Evolutionary conservation across 2,113 vertebrate genomes (phyloP), one percentile per base, ranked within the genome.

Genomic region (Osmerus eperlanus): DNA sequence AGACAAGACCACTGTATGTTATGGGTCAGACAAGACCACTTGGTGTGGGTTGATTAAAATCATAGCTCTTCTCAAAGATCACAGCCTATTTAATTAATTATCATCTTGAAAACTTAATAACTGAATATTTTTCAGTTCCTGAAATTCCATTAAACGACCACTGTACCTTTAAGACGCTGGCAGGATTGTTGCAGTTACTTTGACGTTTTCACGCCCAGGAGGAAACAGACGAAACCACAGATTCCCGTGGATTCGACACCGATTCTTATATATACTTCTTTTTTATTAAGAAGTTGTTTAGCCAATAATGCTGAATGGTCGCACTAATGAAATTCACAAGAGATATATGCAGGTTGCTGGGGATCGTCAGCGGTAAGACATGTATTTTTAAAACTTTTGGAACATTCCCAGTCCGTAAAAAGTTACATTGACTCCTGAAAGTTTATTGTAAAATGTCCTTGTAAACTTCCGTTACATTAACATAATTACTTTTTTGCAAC

Each of bases 261-360:
- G 19, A 72, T 72, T 53, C 25, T 66, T 67, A 67, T n/a, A 65
- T 71, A 3, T 25, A 62, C 21, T 18, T 32, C 68, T 28, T 63
- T 62, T 70, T 16, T 14, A 15, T 63, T n/a, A 21, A 53, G 16
- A 69, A 54, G 41, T 74, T 70, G 78, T 80, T 18, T 15, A 19
- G 58, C 79, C 29, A 84, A 91, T 87, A 86, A 92, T 92, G 92
- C 88, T 86, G 89, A 81, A 93, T 92, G 89, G 90, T 92, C 52
- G 88, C 87, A 67, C 88, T 91, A 73, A 92, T 92, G 91, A 92
- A 86, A 78, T 89, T 92, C 88, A 91, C 90, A 79, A 89, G 86
- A 80, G 89, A 89, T 61, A 84, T 93, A 64, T 92, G 86, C 86
- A 85, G 91, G 73, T 81, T 92, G 54, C 64, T 92, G 85, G 91